phyloP scores from a whole-genome alignment of 1,140 invertebrate genomes.

The Drosophila murphyi region DNA sequence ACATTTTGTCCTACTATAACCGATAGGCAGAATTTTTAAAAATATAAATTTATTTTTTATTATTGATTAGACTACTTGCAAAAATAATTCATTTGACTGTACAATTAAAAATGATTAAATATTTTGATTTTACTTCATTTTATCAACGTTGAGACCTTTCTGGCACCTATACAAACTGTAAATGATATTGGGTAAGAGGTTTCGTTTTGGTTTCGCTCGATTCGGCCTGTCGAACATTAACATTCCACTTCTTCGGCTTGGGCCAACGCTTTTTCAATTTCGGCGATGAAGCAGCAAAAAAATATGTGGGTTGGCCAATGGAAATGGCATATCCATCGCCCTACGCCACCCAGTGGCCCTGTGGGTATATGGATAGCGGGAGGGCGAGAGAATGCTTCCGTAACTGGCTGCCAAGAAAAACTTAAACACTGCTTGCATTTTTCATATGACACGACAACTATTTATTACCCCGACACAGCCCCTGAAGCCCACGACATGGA shows the following conservation, averaged over 20 bases:
- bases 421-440: conserved; percentile 81
- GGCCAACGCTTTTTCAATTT: conserved; percentile 72
- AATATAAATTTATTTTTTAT: too few species aligned
- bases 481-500: conserved; percentile 6
- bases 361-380: background rate
- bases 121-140: background rate
- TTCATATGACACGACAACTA: conserved; percentile 80
- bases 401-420: conserved; percentile 57
- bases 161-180: background rate
- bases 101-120: background rate
- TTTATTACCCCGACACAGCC: conserved; percentile 63
- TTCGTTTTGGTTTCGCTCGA: background rate
- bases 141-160: too few species aligned
- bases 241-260: conserved; percentile 19
- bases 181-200: conserved; percentile 18
- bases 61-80: too few species aligned
- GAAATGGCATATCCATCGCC: conserved; percentile 58
- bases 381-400: conserved; percentile 31
- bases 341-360: background rate
- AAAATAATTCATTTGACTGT: too few species aligned
- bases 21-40: too few species aligned
- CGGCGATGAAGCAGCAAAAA: conserved; percentile 72
- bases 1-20: too few species aligned
- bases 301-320: conserved; percentile 10
- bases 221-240: conserved; percentile 33